A percentile compares a stretch with the other conserved stretches of the same genome.
Evolutionary conservation across 2,888 invertebrate species (phyloP).

Genomic region (Cacoxenus indagator): DNA sequence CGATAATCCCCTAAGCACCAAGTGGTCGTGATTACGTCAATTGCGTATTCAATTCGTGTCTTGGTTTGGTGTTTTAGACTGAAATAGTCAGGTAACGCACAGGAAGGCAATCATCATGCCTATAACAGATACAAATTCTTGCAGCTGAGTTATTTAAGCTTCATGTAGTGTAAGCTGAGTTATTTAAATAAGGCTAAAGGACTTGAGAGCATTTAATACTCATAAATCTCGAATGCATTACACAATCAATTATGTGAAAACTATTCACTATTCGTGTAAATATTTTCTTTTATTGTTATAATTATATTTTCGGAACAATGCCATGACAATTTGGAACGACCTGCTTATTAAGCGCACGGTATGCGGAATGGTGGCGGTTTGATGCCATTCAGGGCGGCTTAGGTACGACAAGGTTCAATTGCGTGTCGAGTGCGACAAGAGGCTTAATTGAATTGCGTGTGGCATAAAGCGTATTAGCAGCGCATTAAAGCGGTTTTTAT

Average conservation of each 20-base stretch:
- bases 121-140: conserved; percentile 30
- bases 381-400: conserved; percentile 13
- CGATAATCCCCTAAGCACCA: no score
- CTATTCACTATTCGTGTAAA: conserved; percentile 64
- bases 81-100: not conserved
- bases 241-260: conserved; percentile 48
- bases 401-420: conserved; percentile 31
- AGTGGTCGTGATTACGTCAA: not conserved
- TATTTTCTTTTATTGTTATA: conserved; percentile 64
- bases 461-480: conserved; percentile 49
- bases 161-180: no score
- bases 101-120: conserved; percentile 31
- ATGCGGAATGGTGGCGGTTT: conserved; percentile 24
- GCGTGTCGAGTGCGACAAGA: conserved; percentile 48
- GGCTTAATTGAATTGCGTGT: conserved; percentile 14
- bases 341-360: conserved; percentile 31
- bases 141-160: no score
- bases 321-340: not conserved
- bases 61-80: not conserved
- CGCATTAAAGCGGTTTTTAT: conserved; percentile 46
- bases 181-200: no score
- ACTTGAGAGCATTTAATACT: no score
- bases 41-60: not conserved
- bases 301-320: conserved; percentile 56
- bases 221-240: conserved; percentile 55